Evolutionary conservation across 2,888 invertebrate genomes (phyloP).

Genomic region (Aphodius granarius): DNA sequence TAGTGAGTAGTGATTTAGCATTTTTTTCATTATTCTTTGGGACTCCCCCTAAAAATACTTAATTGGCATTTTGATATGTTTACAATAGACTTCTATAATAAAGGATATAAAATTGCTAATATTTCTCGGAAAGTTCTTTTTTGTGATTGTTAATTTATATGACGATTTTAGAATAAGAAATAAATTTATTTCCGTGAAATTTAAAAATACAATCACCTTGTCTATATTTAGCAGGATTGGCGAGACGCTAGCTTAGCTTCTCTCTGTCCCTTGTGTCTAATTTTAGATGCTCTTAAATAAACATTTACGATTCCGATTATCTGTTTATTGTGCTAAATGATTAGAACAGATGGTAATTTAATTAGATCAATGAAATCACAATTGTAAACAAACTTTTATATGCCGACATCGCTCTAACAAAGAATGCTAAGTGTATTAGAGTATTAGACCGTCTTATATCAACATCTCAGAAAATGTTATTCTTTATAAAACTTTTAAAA

Average conservation of each 20-base stretch:
- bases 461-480: no score
- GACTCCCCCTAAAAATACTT: no score
- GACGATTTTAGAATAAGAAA: neutral
- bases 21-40: no score
- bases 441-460: no score
- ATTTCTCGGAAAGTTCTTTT: no score
- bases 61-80: no score
- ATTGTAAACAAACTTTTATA: neutral
- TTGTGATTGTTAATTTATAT: no score
- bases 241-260: neutral
- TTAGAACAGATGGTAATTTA: neutral
- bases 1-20: neutral
- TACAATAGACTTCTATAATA: no score
- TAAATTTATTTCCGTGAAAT: neutral
- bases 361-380: neutral
- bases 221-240: neutral
- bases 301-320: neutral
- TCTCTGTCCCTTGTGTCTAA: neutral
- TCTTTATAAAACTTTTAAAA: no score
- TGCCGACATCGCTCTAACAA: neutral
- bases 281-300: neutral
- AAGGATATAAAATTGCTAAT: no score
- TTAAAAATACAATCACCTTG: neutral
- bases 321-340: neutral
- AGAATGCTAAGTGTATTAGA: no score